A percentile compares a stretch with the other conserved stretches of the same genome.
These are phyloP conservation scores for Beroe forskalii DNA, from an alignment of 37 sponge, comb jelly and placozoan genomes.

Conservation along the genomic window DNA sequence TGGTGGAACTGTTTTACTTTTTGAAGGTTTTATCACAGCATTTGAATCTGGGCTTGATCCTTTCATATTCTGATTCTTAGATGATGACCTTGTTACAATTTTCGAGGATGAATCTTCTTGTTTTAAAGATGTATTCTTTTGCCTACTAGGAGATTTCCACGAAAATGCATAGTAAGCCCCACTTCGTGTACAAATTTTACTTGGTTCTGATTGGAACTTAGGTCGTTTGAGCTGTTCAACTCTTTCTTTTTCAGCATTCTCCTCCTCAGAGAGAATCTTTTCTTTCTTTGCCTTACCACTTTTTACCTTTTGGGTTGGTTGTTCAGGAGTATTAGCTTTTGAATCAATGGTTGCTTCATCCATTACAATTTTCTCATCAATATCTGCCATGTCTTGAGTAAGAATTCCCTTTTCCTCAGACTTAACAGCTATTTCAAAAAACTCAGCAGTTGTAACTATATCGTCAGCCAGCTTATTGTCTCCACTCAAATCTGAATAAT, in stretches of 20 bases:
- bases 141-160: constrained; percentile 13
- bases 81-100: constrained; percentile 10
- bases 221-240: constrained; percentile 14
- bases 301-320: neutral
- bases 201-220: constrained; percentile 32
- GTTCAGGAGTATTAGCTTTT: neutral
- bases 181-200: constrained; percentile 33
- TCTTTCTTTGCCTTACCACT: neutral
- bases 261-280: neutral
- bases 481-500: too few relatives aligned
- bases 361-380: neutral
- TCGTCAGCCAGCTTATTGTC: neutral
- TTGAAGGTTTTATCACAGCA: neutral
- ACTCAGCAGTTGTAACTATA: neutral
- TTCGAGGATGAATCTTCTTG: neutral
- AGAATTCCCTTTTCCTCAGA: neutral
- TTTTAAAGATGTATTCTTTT: neutral
- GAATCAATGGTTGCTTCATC: neutral
- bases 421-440: neutral
- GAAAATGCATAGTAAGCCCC: constrained; percentile 47
- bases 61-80: neutral
- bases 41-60: too few relatives aligned
- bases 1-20: neutral
- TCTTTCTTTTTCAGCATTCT: neutral
- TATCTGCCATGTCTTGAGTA: neutral